Evolutionary conservation across 2,113 vertebrate genomes (phyloP).

Genomic region (Nesogale talazaci): DNA sequence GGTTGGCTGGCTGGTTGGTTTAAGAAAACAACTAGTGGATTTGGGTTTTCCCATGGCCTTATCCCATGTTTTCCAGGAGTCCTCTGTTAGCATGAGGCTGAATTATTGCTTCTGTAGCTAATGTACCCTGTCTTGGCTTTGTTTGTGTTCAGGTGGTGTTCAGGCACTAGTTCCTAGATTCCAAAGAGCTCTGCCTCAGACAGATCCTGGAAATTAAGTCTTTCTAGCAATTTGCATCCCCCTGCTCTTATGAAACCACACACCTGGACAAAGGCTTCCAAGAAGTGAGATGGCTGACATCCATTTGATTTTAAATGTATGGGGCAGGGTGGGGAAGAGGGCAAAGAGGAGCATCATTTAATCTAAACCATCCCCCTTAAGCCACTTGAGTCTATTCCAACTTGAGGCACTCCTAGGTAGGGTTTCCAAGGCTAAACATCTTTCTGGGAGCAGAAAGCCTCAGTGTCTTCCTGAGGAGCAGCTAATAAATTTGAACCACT

Average conservation of each 20-base stretch:
- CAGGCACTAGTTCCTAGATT: background rate
- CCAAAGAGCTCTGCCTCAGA: background rate
- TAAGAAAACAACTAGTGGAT: background rate
- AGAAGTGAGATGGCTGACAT: background rate
- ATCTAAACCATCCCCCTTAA: background rate
- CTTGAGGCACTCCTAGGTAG: too few relatives aligned
- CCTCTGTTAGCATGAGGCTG: background rate
- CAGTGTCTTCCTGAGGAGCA: too few relatives aligned
- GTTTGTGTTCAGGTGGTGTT: background rate
- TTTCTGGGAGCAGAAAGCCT: too few relatives aligned
- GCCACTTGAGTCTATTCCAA: too few relatives aligned
- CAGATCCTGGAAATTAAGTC: background rate
- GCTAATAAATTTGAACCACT: too few relatives aligned
- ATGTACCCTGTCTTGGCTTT: background rate
- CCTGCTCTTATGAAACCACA: background rate
- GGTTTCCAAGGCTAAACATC: too few relatives aligned
- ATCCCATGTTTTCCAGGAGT: background rate
- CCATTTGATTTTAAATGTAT: background rate
- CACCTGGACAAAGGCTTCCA: background rate
- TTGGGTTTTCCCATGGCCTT: constrained; percentile 57
- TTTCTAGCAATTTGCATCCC: background rate
- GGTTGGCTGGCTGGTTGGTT: too few relatives aligned
- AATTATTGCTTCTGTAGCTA: background rate
- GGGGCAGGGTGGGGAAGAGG: too few relatives aligned
- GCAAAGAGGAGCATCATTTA: background rate